Conservation (phyloP, 1,140 invertebrate species). For the Aphelinus atriplicis region DNA sequence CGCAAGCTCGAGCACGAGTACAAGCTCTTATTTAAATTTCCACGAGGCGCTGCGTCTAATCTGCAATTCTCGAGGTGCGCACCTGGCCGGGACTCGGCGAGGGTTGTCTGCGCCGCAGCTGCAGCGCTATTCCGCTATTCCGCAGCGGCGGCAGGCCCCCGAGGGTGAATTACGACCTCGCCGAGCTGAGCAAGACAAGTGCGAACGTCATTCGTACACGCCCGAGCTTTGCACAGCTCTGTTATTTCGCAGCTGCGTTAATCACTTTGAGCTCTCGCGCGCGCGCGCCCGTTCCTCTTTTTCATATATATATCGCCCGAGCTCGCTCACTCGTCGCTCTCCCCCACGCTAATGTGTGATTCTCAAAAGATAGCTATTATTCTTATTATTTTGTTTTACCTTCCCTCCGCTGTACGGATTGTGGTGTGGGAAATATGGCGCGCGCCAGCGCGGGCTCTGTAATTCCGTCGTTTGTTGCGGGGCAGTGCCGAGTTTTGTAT, state of each 20-base stretch:
- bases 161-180: no score
- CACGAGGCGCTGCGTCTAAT: no score
- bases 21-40: no score
- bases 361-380: constrained; percentile 14
- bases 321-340: not conserved
- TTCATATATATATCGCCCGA: not conserved
- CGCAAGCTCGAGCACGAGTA: no score
- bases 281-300: not conserved
- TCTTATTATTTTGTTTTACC: constrained; percentile 17
- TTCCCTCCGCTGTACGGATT: not conserved
- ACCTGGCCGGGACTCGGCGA: no score
- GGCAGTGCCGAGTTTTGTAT: constrained; percentile 3
- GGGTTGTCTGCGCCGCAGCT: no score
- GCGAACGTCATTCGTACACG: no score
- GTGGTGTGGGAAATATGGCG: constrained; percentile 4
- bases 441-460: not conserved
- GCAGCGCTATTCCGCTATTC: no score
- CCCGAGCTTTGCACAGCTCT: not conserved
- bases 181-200: no score
- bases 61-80: no score
- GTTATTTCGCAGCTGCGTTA: constrained; percentile 22
- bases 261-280: constrained; percentile 7
- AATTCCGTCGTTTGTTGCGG: constrained; percentile 24
- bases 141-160: no score
- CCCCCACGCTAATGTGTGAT: constrained; percentile 21